Evolutionary conservation across 2,888 invertebrate species (phyloP), one percentile per base, ranked within the genome.

Genomic region (Lithosia quadra): DNA sequence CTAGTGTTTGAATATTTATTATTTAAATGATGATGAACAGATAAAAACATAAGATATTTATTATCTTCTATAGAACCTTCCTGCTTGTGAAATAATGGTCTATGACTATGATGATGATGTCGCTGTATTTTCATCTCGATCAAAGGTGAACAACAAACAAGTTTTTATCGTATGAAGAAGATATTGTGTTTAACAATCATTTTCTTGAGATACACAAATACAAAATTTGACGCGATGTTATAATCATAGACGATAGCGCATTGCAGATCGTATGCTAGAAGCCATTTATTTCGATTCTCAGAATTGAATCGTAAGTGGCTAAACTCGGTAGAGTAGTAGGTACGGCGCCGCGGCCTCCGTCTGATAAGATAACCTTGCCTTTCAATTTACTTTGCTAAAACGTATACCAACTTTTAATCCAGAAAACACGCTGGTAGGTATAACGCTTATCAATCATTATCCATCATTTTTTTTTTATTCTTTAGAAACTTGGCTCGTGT

Each of bases 301-400:
- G 85, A 87, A 87, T 82, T 80, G 77, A 86, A 83, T 82, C 72
- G 78, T 83, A 82, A 84, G 83, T 82, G 80, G 81, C 76, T 76
- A 81, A 82, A 79, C 78, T 70, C 73, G 63, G 72, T 78, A 73
- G 79, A 83, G 75, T 79, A 76, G 75, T 84, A 78, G 34, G 63
- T 15, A 28, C 83, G 84, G 80, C 86, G 89, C 82, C 86, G 88
- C 88, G 90, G 90, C 90, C 89, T 84, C 90, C 81, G 79, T 69
- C 84, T 91, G 94, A 95, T 94, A 94, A 95, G 93, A 95, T 94
- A 94, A 94, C 94, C 94, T 94, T 94, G 95, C 91, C 90, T 93
- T 92, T 87, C 91, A 92, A 93, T 93, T 93, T 92, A 89, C 89
- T 92, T 91, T 84, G 88, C 91, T 84, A 86, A 86, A 84, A 71